Evolutionary conservation across 2,113 vertebrate genomes (phyloP).

Genomic region (Rafetus swinhoei): DNA sequence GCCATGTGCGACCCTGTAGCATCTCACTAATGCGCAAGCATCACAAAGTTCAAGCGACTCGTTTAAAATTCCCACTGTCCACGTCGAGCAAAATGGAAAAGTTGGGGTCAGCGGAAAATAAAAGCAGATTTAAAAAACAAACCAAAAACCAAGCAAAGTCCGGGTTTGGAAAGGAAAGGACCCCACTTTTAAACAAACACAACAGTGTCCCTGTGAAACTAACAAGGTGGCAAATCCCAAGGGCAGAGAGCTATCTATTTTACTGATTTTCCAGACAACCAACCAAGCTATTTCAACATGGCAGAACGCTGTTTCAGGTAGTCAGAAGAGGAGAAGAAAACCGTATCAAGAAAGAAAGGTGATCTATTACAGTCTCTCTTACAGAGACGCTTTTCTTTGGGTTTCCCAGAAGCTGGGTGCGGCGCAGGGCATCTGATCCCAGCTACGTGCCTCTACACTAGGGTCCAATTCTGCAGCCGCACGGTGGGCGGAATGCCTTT

Average conservation of each 20-base stretch:
- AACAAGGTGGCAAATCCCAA: conserved; percentile 4
- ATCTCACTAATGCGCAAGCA: conserved; percentile 37
- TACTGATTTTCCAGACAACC: neutral
- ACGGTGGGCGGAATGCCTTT: neutral
- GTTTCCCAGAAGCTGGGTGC: conserved; percentile 20
- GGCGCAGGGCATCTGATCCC: neutral
- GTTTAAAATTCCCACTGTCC: neutral
- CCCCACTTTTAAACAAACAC: neutral
- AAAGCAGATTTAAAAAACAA: conserved; percentile 6
- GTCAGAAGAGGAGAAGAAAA: neutral
- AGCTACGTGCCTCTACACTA: neutral
- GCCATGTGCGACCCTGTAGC: conserved; percentile 46
- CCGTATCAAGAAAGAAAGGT: neutral
- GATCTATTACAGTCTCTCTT: neutral
- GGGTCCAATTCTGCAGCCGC: neutral
- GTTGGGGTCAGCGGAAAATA: conserved; percentile 7
- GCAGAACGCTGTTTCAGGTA: neutral
- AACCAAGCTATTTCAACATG: neutral
- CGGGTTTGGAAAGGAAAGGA: conserved; percentile 37
- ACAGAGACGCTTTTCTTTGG: conserved; percentile 16
- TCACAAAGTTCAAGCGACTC: conserved; percentile 1
- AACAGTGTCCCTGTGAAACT: neutral
- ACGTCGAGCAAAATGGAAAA: conserved; percentile 11
- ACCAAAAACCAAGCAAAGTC: neutral
- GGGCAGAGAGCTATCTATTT: neutral